Conservation (phyloP, 2,888 invertebrate genomes). For the Mythimna vitellina region DNA sequence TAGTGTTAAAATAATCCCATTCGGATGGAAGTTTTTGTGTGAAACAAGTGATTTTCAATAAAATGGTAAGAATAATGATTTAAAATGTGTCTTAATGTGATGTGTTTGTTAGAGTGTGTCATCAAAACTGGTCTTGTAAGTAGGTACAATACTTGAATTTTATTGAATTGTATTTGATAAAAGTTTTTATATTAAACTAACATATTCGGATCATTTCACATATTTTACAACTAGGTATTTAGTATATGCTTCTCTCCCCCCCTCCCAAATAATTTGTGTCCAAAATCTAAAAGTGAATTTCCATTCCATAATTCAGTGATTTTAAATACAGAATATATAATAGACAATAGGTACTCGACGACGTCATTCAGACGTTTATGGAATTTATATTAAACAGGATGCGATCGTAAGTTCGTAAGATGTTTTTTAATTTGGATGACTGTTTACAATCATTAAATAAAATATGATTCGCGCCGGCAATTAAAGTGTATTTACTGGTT, state of each 20-base stretch:
- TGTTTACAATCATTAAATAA: not conserved
- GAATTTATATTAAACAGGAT: not conserved
- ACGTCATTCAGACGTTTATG: not conserved
- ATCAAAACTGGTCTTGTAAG: not conserved
- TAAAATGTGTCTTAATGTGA: not conserved
- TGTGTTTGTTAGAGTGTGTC: not conserved
- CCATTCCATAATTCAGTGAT: not conserved
- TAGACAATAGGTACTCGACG: not conserved
- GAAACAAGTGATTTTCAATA: not conserved
- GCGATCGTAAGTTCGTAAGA: not conserved
- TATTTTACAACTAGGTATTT: not conserved
- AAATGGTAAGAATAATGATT: slow-evolving; percentile 34
- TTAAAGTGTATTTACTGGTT: not conserved
- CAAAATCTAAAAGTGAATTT: not conserved
- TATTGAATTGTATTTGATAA: not conserved
- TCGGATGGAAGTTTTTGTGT: not conserved
- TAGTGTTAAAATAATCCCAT: not conserved
- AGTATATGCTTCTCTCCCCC: no score
- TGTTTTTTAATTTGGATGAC: not conserved
- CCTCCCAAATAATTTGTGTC: no score
- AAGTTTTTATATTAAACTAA: not conserved
- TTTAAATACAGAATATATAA: not conserved
- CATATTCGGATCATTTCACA: not conserved
- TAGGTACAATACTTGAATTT: not conserved
- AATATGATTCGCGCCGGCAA: not conserved